Evolutionary conservation across 37 sponge, comb jelly and placozoan species (phyloP), one percentile per base, ranked within the genome.

Genomic region (Oopsacas minuta): DNA sequence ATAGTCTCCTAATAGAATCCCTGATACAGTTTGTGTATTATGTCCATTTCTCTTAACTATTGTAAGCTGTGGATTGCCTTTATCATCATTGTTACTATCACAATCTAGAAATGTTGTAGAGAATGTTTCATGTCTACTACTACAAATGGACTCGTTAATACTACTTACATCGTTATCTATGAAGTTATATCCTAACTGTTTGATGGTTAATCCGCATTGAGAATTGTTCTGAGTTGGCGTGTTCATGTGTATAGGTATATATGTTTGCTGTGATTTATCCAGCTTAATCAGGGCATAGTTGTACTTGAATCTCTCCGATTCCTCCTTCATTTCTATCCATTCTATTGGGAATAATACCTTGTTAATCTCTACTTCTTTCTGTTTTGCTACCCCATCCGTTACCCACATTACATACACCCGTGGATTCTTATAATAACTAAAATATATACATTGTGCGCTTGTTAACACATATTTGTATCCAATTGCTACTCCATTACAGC

Each of bases 231-330:
- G 17, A 25, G 75, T 61, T 61, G 75, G 75, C 7, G 75, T 61
- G 75, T 61, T 61, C 75, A 61, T 61, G 30, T 61, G 75, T 20
- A 61, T 61, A 32, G 75, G 75, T 61, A 61, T n/a, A 34, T 61
- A 61, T 3, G 75, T 61, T 61, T 61, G 75, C 30, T 61, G 75
- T 5, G 3, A 25, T 61, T 3, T 10, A 32, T 10, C 28, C 28
- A 61, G 75, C 75, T 61, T 61, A 25, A 61, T 61, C 22, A 61
- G 75, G 1, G 75, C 75, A n/a, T 61, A 61, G 28, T 61, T 61
- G 22, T 61, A 61, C 28, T 61, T 61, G 30, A 61, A 61, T n/a
- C 75, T 10, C 30, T 61, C 75, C 7, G 30, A 3, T 32, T 61
- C 28, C 22, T n/a, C 75, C 28, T 25, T 61, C 5, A 61, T 32